phyloP scores from a whole-genome alignment of 2,888 invertebrate genomes.

The Erebia epiphron region DNA sequence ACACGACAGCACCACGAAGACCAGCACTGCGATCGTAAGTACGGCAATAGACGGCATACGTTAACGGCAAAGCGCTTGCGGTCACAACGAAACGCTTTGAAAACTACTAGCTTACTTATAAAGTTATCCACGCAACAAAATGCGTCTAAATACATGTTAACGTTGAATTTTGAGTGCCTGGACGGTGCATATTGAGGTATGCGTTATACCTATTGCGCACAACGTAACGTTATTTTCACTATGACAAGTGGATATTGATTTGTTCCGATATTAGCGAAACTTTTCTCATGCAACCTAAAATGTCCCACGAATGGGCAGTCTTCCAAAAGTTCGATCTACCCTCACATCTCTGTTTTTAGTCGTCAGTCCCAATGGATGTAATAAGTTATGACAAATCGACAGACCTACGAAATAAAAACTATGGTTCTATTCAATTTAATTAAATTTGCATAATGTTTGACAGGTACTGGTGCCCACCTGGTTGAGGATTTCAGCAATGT shows the following conservation, averaged over 20 bases:
- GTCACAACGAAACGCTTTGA: slow-evolving; percentile 14
- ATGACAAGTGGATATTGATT: neutral
- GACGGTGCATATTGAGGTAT: neutral
- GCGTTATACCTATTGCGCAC: neutral
- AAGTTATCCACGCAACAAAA: neutral
- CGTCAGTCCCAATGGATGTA: neutral
- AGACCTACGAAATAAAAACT: slow-evolving; percentile 7
- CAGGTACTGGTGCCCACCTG: slow-evolving; percentile 10
- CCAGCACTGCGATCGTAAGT: slow-evolving; percentile 46
- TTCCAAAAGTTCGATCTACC: neutral
- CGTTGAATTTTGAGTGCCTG: neutral
- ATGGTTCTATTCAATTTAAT: neutral
- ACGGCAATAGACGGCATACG: slow-evolving; percentile 44
- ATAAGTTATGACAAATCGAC: slow-evolving; percentile 2
- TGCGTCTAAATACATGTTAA: neutral
- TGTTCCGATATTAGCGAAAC: neutral
- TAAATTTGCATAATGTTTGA: slow-evolving; percentile 10
- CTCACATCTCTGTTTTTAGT: neutral
- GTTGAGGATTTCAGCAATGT: neutral
- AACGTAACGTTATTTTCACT: slow-evolving; percentile 1
- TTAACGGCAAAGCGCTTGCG: slow-evolving; percentile 28
- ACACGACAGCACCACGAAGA: slow-evolving; percentile 59
- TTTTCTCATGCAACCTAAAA: neutral
- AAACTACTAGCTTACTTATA: neutral
- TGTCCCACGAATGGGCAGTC: neutral